Evolutionary conservation across 2,797 vertebrate genomes (phyloP).

Genomic region (Arrhamphus sclerolepis): DNA sequence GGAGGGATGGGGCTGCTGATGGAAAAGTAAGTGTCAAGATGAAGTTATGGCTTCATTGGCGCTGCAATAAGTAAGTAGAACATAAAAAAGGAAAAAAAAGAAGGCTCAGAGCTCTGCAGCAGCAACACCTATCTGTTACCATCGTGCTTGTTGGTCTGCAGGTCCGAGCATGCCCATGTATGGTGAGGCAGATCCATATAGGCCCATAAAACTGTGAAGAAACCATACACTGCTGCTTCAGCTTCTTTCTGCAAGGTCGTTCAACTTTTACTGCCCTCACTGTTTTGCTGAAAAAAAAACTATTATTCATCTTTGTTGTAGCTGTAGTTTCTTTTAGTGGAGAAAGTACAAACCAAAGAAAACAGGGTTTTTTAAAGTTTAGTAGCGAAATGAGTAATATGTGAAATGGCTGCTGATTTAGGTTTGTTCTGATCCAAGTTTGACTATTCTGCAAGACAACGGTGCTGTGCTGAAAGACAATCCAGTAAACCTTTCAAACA

Average conservation of each 20-base stretch:
- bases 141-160: slow-evolving; percentile 20
- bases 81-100: slow-evolving; percentile 4
- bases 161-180: slow-evolving; percentile 59
- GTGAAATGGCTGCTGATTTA: slow-evolving; percentile 25
- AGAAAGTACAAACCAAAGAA: neutral
- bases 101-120: slow-evolving; percentile 28
- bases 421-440: slow-evolving; percentile 17
- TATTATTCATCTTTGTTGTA: slow-evolving; percentile 6
- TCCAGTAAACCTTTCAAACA: slow-evolving; percentile 55
- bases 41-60: slow-evolving; percentile 31
- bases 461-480: slow-evolving; percentile 5
- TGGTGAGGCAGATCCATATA: slow-evolving; percentile 42
- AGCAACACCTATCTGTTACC: slow-evolving; percentile 13
- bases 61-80: slow-evolving; percentile 3
- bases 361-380: slow-evolving; percentile 9
- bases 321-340: neutral
- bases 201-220: slow-evolving; percentile 58
- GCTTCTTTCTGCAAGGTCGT: slow-evolving; percentile 8
- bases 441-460: slow-evolving; percentile 29
- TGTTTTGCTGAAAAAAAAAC: slow-evolving; percentile 16
- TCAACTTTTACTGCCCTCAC: slow-evolving; percentile 29
- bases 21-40: slow-evolving; percentile 42
- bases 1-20: neutral
- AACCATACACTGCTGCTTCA: slow-evolving; percentile 24
- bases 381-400: slow-evolving; percentile 16